Evolutionary conservation across 2,797 vertebrate species (phyloP), one percentile per base, ranked within the genome.

Genomic region (Limosa lapponica): DNA sequence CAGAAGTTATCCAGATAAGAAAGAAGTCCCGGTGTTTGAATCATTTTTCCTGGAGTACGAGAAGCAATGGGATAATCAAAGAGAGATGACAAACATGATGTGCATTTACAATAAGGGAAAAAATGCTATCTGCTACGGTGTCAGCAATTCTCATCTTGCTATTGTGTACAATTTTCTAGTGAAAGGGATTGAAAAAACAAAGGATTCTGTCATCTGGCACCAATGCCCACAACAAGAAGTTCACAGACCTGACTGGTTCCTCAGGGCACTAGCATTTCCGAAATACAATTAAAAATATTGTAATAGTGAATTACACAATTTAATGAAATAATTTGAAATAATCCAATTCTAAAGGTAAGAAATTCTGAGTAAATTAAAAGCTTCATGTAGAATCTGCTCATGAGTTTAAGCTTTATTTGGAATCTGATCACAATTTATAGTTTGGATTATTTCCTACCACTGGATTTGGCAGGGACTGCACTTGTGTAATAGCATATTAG

Each of bases 131-230:
- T 94, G 62, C 58, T 69, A 46, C 1, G 0, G 24, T 41, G 62
- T 91, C 96, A 96, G 87, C 73, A 79, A 65, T 75, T 95, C 69
- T 22, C 19, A 72, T 84, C 62, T 69, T 89, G 84, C 83, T 90
- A 61, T 46, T 61, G 84, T 13, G 44, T 90, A 74, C 75, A 62
- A 25, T 85, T 84, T 87, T 39, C 55, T 73, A 70, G 51, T 90
- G 82, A 83, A 90, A 93, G 69, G 28, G 28, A 59, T 95, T 93
- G 72, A 49, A 88, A 89, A 74, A 81, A 93, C 69, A 93, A 94
- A 90, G 55, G 80, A 58, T 70, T 96, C 89, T 70, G 27, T 94
- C 81, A 89, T 79, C 81, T 82, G 87, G 78, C 62, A 92, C 25
- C 54, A 89, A 58, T 82, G 62, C 24, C 62, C 32, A 62, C 16